Base-by-base conservation (phyloP, 2,113 vertebrate genomes). In the Neolamprologus caudopunctatus region DNA sequence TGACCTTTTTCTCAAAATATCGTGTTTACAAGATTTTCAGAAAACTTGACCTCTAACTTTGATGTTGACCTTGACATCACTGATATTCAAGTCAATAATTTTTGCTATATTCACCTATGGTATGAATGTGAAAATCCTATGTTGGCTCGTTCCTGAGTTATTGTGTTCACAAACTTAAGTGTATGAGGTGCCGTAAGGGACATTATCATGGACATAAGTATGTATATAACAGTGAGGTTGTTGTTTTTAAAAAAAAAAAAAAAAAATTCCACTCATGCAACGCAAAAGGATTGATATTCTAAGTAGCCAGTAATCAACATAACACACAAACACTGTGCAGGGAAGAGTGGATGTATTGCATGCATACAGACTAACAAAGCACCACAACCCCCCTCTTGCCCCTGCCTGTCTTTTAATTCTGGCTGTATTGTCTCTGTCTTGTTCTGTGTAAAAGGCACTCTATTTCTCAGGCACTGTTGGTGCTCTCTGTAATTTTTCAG, bases 401-500 rank as follows among this genome's bases (percentile, higher is more conserved):
- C 87, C 9, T 80, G 84, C 6, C 42, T 21, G 78, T 66, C 31
- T 84, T 66, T 75, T 82, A n/a, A 81, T 78, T 55, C 66, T 12
- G 45, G 17, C 12, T 13, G 54, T 17, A 40, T 10, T 40, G 21
- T 63, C 68, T 16, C 51, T 82, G 73, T 80, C 33, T 63, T 73
- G 37, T 89, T 89, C 80, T 31, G 26, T 87, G 78, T 85, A 84
- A 81, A 85, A 75, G 24, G 55, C 61, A 51, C 54, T 91, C 61
- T 51, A 80, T 85, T 87, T 68, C 47, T 89, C 89, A 87, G 66
- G 54, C 66, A 84, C 66, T 45, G 79, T 61, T 88, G 85, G 16
- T 47, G 53, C 57, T 81, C 57, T 81, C 26, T 91, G 82, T 91
- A 87, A 86, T 88, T 89, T 86, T 85, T 87, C 83, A 87, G 81